phyloP scores from a whole-genome alignment of 2,888 invertebrate species.

The Eustalomyia histrio region DNA sequence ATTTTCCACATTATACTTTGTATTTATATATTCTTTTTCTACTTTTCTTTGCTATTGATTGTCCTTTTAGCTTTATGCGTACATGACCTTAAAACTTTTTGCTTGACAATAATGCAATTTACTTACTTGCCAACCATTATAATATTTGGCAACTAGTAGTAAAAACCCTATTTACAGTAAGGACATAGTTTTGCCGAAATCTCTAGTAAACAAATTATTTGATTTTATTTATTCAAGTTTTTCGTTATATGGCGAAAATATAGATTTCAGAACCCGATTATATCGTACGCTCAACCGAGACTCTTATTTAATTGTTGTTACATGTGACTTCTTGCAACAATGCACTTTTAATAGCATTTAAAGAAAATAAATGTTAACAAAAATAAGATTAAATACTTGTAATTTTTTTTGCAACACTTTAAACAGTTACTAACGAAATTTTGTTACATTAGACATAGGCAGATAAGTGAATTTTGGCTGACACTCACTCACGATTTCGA shows the following conservation, averaged over 20 bases:
- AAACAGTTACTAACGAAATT: neutral
- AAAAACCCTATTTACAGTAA: neutral
- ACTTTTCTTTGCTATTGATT: neutral
- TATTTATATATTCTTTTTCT: too few species aligned
- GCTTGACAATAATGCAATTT: conserved; percentile 4
- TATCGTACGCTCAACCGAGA: too few species aligned
- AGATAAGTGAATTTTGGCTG: too few species aligned
- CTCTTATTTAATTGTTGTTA: too few species aligned
- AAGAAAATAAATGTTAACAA: neutral
- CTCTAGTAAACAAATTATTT: too few species aligned
- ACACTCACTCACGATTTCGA: too few species aligned
- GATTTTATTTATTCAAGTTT: too few species aligned
- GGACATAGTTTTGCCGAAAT: too few species aligned
- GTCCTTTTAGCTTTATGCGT: conserved; percentile 5
- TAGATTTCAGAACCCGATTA: too few species aligned
- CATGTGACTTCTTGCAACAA: neutral
- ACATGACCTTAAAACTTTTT: neutral
- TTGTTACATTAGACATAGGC: too few species aligned
- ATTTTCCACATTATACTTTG: too few species aligned
- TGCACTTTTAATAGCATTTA: neutral
- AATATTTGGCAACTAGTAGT: neutral
- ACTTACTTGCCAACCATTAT: conserved; percentile 7
- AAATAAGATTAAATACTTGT: neutral
- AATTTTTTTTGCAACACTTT: neutral
- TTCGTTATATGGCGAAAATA: too few species aligned